These are phyloP conservation scores for Toxostoma redivivum DNA, from an alignment of 2,113 vertebrate genomes.

Conservation along the genomic window DNA sequence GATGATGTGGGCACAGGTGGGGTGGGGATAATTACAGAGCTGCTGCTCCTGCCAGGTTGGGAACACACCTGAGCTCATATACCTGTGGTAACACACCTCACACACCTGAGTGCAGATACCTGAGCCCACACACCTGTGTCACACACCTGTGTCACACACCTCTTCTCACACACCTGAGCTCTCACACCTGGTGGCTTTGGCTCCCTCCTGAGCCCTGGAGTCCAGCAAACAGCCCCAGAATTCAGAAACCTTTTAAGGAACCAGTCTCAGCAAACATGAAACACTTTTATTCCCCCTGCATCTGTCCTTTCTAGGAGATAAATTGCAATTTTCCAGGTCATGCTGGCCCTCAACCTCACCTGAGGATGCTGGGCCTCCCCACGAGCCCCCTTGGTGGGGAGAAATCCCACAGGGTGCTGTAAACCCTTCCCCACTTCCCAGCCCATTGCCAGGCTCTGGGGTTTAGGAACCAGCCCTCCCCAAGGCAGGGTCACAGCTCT, in stretches of 20 bases:
- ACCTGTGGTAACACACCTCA: too few species aligned
- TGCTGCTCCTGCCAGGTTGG: background rate
- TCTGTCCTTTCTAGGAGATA: background rate
- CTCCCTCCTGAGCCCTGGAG: background rate
- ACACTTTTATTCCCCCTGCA: fast-evolving
- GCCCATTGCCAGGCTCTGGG: background rate
- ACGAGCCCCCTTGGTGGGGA: background rate
- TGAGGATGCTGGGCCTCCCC: background rate
- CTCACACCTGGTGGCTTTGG: background rate
- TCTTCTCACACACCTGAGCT: background rate
- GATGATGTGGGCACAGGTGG: background rate
- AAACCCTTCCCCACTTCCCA: background rate
- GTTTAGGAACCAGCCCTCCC: background rate
- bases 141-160: too few species aligned
- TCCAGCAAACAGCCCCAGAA: background rate
- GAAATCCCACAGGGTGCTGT: background rate
- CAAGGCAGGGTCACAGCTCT: background rate
- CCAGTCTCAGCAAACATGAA: fast-evolving
- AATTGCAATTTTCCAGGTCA: background rate
- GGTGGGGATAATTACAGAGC: background rate
- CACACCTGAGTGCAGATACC: background rate
- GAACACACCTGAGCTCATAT: background rate
- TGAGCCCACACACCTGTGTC: too few species aligned
- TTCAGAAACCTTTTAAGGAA: background rate
- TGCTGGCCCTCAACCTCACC: background rate